Conservation (phyloP, 2,113 vertebrate genomes). For the Hystrix brachyura region DNA sequence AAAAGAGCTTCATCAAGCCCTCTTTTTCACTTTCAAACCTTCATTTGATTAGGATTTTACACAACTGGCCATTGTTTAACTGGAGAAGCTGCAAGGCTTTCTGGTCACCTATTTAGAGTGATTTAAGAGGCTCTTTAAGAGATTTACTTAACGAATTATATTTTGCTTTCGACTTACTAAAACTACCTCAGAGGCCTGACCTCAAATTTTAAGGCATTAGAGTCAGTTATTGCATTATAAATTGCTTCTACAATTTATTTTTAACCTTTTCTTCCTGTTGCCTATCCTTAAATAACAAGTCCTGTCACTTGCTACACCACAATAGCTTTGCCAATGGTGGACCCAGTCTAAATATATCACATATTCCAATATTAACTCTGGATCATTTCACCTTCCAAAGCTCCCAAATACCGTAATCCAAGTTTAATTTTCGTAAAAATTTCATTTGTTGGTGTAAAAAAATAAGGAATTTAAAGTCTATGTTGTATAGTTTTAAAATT, state of each 20-base stretch:
- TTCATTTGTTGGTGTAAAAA: constrained; percentile 5
- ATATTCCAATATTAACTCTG: not conserved
- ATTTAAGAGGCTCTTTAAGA: not conserved
- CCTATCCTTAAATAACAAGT: not conserved
- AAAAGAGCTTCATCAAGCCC: not conserved
- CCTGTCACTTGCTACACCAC: not conserved
- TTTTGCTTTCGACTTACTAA: constrained; percentile 29
- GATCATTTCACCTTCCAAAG: not conserved
- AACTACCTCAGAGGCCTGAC: not conserved
- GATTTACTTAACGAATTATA: constrained; percentile 4
- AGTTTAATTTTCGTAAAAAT: constrained; percentile 36
- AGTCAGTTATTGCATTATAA: constrained; percentile 38
- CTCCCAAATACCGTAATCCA: not conserved
- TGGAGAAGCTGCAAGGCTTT: not conserved
- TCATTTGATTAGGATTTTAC: not conserved
- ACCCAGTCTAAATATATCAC: not conserved
- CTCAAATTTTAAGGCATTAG: constrained; percentile 49
- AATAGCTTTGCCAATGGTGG: not conserved
- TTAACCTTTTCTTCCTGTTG: not conserved
- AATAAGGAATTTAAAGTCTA: constrained; percentile 20
- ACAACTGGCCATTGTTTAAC: not conserved
- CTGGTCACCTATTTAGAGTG: not conserved
- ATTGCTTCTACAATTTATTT: constrained; percentile 50
- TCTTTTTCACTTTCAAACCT: not conserved
- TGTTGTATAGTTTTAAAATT: not conserved